Evolutionary conservation across 1,140 invertebrate species (phyloP).

Genomic region (Bombyx mori): ASM3026992v2 NC_085130.1:12194001-12194500

Average conservation of each 20-base stretch:
- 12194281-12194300: too few relatives aligned
- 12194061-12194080: background rate
- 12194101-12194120: background rate
- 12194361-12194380: too few relatives aligned
- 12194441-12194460: too few relatives aligned
- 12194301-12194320: background rate
- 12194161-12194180: background rate
- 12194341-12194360: too few relatives aligned
- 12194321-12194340: background rate
- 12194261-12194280: background rate
- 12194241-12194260: background rate
- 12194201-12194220: too few relatives aligned
- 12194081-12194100: background rate
- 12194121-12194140: background rate
- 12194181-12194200: too few relatives aligned
- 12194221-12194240: background rate
- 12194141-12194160: background rate
- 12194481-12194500: too few relatives aligned
- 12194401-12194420: too few relatives aligned
- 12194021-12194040: background rate
- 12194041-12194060: background rate
- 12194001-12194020: background rate
- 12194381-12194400: too few relatives aligned
- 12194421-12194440: too few relatives aligned
- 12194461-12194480: too few relatives aligned